Percentiles rank a stretch among this genome's conserved stretches.
Conservation (phyloP, 2,888 invertebrate species). For the Heliconius cydno region DNA sequence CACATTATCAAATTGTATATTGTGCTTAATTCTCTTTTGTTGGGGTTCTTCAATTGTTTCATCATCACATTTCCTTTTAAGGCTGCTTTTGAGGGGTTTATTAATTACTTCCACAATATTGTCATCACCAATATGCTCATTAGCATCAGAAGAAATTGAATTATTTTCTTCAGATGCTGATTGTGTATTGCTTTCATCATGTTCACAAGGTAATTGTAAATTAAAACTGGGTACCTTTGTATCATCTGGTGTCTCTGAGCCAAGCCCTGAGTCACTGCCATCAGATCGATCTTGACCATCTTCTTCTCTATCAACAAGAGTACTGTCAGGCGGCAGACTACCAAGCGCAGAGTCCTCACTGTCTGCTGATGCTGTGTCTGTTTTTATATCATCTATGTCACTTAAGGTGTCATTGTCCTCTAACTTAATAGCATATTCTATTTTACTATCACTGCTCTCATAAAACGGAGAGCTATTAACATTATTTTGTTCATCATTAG, state of each 20-base stretch:
- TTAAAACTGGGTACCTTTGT: constrained; percentile 69
- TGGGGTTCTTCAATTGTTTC: constrained; percentile 74
- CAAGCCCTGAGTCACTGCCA: constrained; percentile 93
- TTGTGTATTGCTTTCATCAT: constrained; percentile 53
- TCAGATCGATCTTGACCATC: constrained; percentile 88
- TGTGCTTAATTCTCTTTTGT: constrained; percentile 88
- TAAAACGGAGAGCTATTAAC: constrained; percentile 78
- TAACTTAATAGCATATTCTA: constrained; percentile 77
- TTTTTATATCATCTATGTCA: constrained; percentile 81
- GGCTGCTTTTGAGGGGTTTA: constrained; percentile 82
- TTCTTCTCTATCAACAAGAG: constrained; percentile 79
- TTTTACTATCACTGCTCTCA: constrained; percentile 80
- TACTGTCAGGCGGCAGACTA: constrained; percentile 81
- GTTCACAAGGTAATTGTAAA: constrained; percentile 64
- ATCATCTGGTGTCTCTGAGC: constrained; percentile 88
- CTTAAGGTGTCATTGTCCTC: constrained; percentile 80
- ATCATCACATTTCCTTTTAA: constrained; percentile 85
- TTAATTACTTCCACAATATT: constrained; percentile 53
- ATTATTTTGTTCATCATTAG: constrained; percentile 74
- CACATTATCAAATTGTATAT: constrained; percentile 94
- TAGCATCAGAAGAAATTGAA: constrained; percentile 47
- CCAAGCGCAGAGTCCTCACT: constrained; percentile 86
- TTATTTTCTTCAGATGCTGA: constrained; percentile 47
- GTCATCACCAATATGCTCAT: constrained; percentile 50
- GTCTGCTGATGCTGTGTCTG: constrained; percentile 81